These are phyloP conservation scores for Cantharis lateralis DNA, from an alignment of 2,888 invertebrate species.

Conservation along the genomic window DNA sequence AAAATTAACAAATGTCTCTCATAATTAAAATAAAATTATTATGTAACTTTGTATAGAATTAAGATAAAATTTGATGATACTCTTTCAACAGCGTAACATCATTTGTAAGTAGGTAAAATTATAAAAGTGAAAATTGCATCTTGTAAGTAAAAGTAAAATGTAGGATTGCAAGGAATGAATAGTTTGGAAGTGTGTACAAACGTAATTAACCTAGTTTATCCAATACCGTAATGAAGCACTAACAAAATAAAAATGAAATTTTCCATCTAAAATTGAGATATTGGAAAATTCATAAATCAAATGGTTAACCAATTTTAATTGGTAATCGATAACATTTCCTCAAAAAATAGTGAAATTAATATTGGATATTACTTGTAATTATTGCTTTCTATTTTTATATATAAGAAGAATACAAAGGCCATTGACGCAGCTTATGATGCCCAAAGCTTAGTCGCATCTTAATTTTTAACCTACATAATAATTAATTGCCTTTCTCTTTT, in stretches of 20 bases:
- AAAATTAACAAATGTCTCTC: background rate
- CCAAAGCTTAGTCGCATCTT: conserved; percentile 26
- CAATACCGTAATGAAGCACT: background rate
- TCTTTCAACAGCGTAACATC: background rate
- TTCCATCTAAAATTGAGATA: background rate
- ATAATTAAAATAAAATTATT: background rate
- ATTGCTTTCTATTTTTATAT: conserved; percentile 25
- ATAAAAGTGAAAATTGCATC: conserved; percentile 27
- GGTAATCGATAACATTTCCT: background rate
- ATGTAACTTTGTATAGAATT: background rate
- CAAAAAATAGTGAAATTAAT: background rate
- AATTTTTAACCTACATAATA: conserved; percentile 23
- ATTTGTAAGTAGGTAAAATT: background rate
- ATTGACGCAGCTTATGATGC: conserved; percentile 16
- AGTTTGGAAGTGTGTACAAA: conserved; percentile 2
- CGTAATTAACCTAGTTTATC: conserved; percentile 17
- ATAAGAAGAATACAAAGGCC: conserved; percentile 11
- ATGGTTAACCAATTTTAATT: background rate
- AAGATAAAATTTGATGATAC: background rate
- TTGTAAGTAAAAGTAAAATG: conserved; percentile 29
- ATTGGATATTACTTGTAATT: background rate
- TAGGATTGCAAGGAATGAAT: conserved; percentile 4
- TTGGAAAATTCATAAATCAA: background rate
- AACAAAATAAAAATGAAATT: background rate
- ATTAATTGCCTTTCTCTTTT: conserved; percentile 24